Percentiles rank a stretch among this genome's conserved stretches.
These are phyloP conservation scores for Tragelaphus scriptus DNA, from an alignment of 2,113 vertebrate species.

Conservation along the genomic window DNA sequence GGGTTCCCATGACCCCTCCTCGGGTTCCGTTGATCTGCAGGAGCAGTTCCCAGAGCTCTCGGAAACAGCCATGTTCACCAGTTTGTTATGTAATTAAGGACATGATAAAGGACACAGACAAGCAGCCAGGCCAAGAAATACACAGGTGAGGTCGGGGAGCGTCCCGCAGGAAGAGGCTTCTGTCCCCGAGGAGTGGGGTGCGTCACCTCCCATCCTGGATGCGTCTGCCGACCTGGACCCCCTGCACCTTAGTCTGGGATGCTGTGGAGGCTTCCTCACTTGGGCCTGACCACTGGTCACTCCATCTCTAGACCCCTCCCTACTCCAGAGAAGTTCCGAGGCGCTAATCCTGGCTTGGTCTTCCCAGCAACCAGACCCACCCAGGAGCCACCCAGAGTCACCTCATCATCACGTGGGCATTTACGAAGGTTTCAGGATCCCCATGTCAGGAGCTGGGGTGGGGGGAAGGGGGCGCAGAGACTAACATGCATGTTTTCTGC, in stretches of 20 bases:
- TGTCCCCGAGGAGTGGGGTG: not conserved
- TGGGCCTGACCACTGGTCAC: not conserved
- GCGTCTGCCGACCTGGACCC: fast-evolving
- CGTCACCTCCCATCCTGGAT: fast-evolving
- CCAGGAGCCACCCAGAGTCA: not conserved
- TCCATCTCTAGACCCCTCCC: not conserved
- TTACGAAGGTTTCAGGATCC: fast-evolving
- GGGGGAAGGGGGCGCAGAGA: not conserved
- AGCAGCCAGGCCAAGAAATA: not conserved
- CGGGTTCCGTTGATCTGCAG: not conserved
- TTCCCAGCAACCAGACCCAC: not conserved
- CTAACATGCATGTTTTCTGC: fast-evolving
- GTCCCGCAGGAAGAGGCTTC: fast-evolving
- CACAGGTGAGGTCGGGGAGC: fast-evolving
- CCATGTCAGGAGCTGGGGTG: not conserved
- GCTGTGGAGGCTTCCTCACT: not conserved
- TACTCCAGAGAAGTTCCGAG: not conserved
- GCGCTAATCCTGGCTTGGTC: not conserved
- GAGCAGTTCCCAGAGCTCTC: not conserved
- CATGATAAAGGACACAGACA: not conserved
- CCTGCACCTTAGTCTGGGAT: not conserved
- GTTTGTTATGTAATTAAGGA: not conserved
- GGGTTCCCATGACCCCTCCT: not conserved
- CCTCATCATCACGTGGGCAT: not conserved
- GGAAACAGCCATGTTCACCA: not conserved